Percentiles rank a stretch among this genome's conserved stretches.
phyloP scores from a whole-genome alignment of 2,113 vertebrate genomes.

The Machaerirhynchus nigripectus region DNA sequence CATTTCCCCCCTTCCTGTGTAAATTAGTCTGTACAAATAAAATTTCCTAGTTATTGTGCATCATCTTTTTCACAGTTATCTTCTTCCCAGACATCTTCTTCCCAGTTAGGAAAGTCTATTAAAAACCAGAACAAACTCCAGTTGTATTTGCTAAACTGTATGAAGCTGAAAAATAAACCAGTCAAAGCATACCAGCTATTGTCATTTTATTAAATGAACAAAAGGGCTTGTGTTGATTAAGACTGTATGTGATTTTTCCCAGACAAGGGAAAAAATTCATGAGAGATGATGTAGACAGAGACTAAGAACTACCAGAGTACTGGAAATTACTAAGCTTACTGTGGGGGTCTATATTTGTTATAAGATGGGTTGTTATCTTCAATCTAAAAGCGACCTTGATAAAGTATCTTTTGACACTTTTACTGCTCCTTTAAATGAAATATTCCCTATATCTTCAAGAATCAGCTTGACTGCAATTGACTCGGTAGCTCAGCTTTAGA shows the following conservation, averaged over 20 bases:
- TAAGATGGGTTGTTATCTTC: slow-evolving; percentile 48
- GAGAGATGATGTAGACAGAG: neutral
- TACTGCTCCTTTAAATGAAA: slow-evolving; percentile 72
- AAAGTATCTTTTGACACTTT: slow-evolving; percentile 70
- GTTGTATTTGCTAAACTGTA: neutral
- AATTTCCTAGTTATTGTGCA: slow-evolving; percentile 32
- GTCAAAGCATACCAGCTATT: neutral
- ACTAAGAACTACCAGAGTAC: neutral
- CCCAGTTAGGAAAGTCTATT: neutral
- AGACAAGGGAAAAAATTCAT: neutral
- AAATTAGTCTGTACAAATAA: slow-evolving; percentile 57
- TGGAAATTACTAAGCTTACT: slow-evolving; percentile 43
- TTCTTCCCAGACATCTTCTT: neutral
- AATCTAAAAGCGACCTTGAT: slow-evolving; percentile 64
- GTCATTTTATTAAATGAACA: neutral
- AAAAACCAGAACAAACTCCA: neutral
- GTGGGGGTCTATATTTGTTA: slow-evolving; percentile 47
- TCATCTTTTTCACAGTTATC: neutral
- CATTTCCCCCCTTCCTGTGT: neutral
- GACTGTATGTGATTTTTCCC: neutral
- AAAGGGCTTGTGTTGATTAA: neutral
- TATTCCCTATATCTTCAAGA: slow-evolving; percentile 65
- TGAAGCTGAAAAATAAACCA: neutral
- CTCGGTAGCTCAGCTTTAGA: slow-evolving; percentile 46
- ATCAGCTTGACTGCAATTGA: slow-evolving; percentile 66